Evolutionary conservation across 2,888 invertebrate species (phyloP), one percentile per base, ranked within the genome.

Genomic region (Hybos culiciformis): DNA sequence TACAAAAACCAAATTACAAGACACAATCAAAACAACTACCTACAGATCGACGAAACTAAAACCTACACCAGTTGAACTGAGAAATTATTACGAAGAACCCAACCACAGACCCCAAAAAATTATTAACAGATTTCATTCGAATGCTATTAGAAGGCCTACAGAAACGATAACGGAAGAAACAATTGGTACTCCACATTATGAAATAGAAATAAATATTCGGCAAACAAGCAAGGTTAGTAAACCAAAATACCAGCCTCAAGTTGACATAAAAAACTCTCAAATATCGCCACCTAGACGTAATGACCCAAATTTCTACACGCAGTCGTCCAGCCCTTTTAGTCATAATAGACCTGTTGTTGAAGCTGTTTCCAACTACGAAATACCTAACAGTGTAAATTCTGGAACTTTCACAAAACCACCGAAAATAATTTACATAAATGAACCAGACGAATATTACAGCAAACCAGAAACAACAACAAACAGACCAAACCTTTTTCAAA

Each of bases 161-260:
- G n/a, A n/a, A n/a, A n/a, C n/a, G n/a, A n/a, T n/a, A n/a, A n/a
- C n/a, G n/a, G n/a, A n/a, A n/a, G n/a, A n/a, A n/a, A n/a, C n/a
- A n/a, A n/a, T n/a, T n/a, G n/a, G n/a, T n/a, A n/a, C n/a, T 42
- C 62, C 23, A 23, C 41, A 62, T 21, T 66, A 63, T 46, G 63
- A 66, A 52, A 66, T 66, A 24, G 66, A 66, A 52, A 66, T 66
- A 6, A 66, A 65, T 42, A 66, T 66, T 37, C 49, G 61, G 52
- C 65, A 61, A 46, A 59, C 62, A 5, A 62, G 61, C 43, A 59
- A 59, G 42, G 48, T 37, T 31, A 55, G 40, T 40, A 21, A 42
- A 34, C 18, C 11, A 33, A n/a, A 36, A 40, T 15, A 9, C 21
- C 3, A 29, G 31, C 29, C 12, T 12, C 8, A 18, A 17, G 4